A percentile compares a stretch with the other conserved stretches of the same genome.
Conservation (phyloP, 2,888 invertebrate species). For the Ochropleura plecta region DNA sequence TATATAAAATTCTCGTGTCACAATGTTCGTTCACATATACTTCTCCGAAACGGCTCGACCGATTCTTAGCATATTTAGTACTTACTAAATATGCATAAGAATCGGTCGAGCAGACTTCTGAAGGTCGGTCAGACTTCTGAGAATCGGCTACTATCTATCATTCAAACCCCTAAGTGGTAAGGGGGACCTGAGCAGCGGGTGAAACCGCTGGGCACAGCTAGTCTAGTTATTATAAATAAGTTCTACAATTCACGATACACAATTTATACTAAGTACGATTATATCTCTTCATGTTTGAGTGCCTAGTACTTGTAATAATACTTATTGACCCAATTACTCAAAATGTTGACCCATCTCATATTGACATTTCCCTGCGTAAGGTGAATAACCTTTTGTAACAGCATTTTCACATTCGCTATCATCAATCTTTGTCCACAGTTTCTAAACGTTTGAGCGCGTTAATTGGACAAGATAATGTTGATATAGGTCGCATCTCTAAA, state of each 20-base stretch:
- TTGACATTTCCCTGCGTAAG: conserved; percentile 46
- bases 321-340: conserved; percentile 41
- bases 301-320: conserved; percentile 16
- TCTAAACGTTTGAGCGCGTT: conserved; percentile 76
- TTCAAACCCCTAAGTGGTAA: too few species aligned
- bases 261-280: neutral
- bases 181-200: too few species aligned
- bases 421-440: conserved; percentile 73
- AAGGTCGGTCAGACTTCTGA: too few species aligned
- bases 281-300: neutral
- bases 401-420: conserved; percentile 68
- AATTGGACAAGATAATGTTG: conserved; percentile 72
- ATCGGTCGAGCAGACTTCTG: too few species aligned
- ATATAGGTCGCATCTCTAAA: conserved; percentile 69
- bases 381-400: conserved; percentile 61
- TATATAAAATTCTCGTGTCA: too few species aligned
- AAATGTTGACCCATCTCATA: conserved; percentile 43
- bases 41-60: too few species aligned
- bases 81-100: too few species aligned
- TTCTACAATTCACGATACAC: neutral
- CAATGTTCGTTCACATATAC: too few species aligned
- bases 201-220: too few species aligned
- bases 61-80: too few species aligned
- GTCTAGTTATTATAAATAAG: neutral
- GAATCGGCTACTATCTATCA: too few species aligned